These are phyloP conservation scores for Cancer borealis DNA, from an alignment of 2,888 invertebrate species.

Conservation along the genomic window DNA sequence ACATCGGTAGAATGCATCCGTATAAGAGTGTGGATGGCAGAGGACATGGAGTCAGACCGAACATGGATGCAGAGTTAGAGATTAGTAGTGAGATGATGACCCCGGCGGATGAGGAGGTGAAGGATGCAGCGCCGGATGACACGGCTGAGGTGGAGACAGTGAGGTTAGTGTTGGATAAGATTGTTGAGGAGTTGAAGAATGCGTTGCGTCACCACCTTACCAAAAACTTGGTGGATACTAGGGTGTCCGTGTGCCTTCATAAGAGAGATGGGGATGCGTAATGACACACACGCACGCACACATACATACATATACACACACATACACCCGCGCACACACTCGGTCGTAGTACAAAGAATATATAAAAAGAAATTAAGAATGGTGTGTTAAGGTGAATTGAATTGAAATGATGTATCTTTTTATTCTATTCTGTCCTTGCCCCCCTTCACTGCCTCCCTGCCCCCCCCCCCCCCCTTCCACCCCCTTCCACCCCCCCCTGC, in stretches of 20 bases:
- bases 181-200: slow-evolving; percentile 54
- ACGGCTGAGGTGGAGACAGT: slow-evolving; percentile 49
- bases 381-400: no score
- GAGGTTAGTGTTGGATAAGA: slow-evolving; percentile 52
- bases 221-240: slow-evolving; percentile 53
- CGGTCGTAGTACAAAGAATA: no score
- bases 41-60: slow-evolving; percentile 26
- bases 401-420: no score
- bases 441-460: no score
- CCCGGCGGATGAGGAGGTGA: slow-evolving; percentile 24
- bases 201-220: slow-evolving; percentile 50
- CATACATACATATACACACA: no score
- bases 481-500: neutral
- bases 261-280: neutral
- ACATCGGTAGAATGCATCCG: slow-evolving; percentile 53
- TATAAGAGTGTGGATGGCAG: slow-evolving; percentile 41
- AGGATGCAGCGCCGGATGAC: neutral
- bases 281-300: neutral
- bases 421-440: no score
- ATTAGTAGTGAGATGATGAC: slow-evolving; percentile 47
- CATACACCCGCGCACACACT: no score
- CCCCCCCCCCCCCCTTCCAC: neutral
- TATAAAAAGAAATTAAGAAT: no score
- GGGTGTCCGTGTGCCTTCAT: slow-evolving; percentile 46
- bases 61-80: slow-evolving; percentile 57